Evolutionary conservation across 2,888 invertebrate genomes (phyloP).

Genomic region (Mellilla xanthometata): DNA sequence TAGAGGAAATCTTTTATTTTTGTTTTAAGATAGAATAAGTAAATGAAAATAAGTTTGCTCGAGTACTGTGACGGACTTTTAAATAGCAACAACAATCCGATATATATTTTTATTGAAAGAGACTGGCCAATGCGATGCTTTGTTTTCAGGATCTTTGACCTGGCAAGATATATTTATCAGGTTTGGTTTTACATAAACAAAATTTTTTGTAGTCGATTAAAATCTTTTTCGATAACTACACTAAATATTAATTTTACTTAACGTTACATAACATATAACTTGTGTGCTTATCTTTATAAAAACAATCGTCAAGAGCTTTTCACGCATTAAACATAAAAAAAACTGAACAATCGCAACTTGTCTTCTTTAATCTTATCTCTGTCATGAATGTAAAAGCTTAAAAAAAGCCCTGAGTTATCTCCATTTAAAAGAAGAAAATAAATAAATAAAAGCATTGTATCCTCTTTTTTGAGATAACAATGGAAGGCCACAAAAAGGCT

Average conservation of each 20-base stretch:
- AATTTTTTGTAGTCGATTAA: too few species aligned
- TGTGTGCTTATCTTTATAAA: too few species aligned
- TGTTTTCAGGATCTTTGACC: constrained; percentile 13
- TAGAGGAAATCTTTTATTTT: constrained; percentile 21
- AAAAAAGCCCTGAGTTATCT: constrained; percentile 32
- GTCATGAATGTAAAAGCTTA: constrained; percentile 25
- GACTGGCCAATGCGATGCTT: constrained; percentile 7
- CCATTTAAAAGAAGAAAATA: constrained; percentile 39
- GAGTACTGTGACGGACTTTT: too few species aligned
- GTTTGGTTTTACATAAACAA: too few species aligned
- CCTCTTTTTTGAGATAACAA: constrained; percentile 44
- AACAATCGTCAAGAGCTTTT: constrained; percentile 5
- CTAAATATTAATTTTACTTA: too few species aligned
- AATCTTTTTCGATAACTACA: too few species aligned
- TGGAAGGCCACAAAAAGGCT: constrained; percentile 58
- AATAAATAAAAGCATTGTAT: constrained; percentile 45
- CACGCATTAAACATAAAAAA: constrained; percentile 3
- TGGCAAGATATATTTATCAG: not conserved
- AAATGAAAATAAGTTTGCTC: too few species aligned
- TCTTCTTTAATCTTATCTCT: constrained; percentile 27
- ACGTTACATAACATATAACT: too few species aligned
- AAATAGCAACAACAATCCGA: too few species aligned
- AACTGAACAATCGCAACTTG: constrained; percentile 12
- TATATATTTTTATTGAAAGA: constrained; percentile 6
- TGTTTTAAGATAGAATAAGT: too few species aligned